Conservation (phyloP, 2,888 invertebrate species). For the Limnephilus marmoratus region DNA sequence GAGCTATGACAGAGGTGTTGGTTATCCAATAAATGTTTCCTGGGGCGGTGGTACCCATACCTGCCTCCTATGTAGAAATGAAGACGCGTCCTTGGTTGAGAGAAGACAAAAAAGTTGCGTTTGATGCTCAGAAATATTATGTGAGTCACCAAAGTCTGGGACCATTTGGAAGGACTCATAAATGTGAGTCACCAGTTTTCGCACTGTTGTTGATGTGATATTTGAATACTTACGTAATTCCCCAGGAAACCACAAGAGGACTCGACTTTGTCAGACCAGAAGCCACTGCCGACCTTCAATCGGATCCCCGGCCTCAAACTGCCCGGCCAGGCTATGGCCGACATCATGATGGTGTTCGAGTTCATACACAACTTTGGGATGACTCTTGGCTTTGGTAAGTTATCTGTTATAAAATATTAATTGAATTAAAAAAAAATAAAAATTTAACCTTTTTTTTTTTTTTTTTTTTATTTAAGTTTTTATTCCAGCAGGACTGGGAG, state of each 20-base stretch:
- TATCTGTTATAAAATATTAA: background rate
- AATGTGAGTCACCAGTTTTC: background rate
- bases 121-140: too few relatives aligned
- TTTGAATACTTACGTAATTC: background rate
- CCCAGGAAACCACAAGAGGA: constrained; percentile 93
- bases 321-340: constrained; percentile 92
- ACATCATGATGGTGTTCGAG: constrained; percentile 96
- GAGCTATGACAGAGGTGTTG: too few relatives aligned
- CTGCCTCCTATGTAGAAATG: too few relatives aligned
- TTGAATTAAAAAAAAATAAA: too few relatives aligned
- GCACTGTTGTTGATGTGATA: too few relatives aligned
- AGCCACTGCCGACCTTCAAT: constrained; percentile 83
- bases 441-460: too few relatives aligned
- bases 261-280: constrained; percentile 88
- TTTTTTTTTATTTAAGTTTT: too few relatives aligned
- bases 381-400: constrained; percentile 93
- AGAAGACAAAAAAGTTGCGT: too few relatives aligned
- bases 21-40: too few relatives aligned
- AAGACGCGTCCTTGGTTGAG: background rate
- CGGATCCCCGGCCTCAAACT: constrained; percentile 89
- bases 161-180: background rate
- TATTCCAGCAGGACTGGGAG: too few relatives aligned
- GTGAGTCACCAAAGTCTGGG: background rate
- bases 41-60: too few relatives aligned
- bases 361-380: constrained; percentile 97